These are phyloP conservation scores for Menura novaehollandiae DNA, from an alignment of 2,113 vertebrate species.

Conservation along the genomic window DNA sequence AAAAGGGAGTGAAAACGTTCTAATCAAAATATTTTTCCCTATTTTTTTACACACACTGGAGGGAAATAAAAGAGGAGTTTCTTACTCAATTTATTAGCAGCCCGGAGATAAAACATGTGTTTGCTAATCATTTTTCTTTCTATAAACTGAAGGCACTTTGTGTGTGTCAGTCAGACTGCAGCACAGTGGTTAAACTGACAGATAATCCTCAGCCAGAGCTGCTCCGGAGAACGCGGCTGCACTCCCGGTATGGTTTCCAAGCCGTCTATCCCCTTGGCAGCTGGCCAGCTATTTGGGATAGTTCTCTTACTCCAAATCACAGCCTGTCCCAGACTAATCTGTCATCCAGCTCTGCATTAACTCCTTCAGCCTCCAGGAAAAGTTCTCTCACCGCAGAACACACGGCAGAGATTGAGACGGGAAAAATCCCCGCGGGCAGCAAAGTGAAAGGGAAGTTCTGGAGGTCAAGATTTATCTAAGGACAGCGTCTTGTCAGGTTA, in stretches of 20 bases:
- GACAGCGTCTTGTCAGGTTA: not conserved
- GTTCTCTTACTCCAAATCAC: conserved; percentile 30
- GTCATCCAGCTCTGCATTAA: conserved; percentile 31
- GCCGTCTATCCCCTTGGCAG: not conserved
- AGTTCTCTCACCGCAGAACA: not conserved
- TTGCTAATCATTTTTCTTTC: conserved; percentile 1
- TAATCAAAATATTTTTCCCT: conserved; percentile 26
- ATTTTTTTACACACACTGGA: not conserved
- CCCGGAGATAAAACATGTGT: not conserved
- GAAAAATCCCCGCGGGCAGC: not conserved
- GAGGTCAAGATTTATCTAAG: not conserved
- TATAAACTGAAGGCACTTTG: not conserved
- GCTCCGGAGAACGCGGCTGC: not conserved
- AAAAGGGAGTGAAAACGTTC: not conserved
- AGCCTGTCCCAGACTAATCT: conserved; percentile 12
- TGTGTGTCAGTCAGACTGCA: not conserved
- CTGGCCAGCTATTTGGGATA: conserved; percentile 21
- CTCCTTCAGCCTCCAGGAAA: not conserved
- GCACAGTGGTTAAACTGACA: not conserved
- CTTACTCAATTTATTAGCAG: not conserved
- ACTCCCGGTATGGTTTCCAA: not conserved
- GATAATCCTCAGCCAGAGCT: not conserved
- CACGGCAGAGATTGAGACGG: rapidly evolving
- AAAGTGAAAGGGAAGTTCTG: not conserved
- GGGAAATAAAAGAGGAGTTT: conserved; percentile 21